Percentiles rank a stretch among this genome's conserved stretches.
Conservation (phyloP, 2,113 vertebrate species). For the Agelaius tricolor region DNA sequence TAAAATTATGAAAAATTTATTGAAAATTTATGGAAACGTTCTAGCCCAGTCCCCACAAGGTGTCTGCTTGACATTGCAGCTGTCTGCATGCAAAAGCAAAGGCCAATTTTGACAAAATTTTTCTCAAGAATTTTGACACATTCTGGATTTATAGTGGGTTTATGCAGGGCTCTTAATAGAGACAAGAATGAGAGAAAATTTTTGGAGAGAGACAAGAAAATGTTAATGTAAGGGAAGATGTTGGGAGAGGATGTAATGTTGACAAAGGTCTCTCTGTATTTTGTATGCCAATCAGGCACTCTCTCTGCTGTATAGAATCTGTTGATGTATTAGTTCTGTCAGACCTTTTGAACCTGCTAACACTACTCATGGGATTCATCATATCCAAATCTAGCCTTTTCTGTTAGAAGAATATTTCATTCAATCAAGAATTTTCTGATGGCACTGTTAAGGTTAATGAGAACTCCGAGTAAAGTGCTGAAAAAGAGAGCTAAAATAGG, state of each 20-base stretch:
- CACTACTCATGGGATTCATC: neutral
- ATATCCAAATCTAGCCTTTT: neutral
- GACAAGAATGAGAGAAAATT: neutral
- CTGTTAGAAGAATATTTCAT: neutral
- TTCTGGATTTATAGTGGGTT: neutral
- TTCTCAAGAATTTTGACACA: neutral
- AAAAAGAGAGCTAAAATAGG: neutral
- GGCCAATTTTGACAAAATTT: neutral
- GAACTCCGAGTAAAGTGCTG: neutral
- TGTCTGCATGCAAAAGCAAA: neutral
- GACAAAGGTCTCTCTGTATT: neutral
- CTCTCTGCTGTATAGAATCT: neutral
- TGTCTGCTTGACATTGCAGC: neutral
- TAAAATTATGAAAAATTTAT: neutral
- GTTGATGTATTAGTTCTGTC: constrained; percentile 20
- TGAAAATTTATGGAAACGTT: neutral
- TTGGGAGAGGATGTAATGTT: neutral
- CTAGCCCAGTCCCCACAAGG: neutral
- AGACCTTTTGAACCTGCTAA: neutral
- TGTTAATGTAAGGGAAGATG: rapidly evolving
- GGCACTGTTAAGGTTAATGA: neutral
- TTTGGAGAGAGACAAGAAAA: neutral
- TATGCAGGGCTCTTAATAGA: neutral
- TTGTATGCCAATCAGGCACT: neutral
- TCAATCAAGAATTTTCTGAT: neutral